Evolutionary conservation across 1,140 invertebrate species (phyloP), one percentile per base, ranked within the genome.

Genomic region (Caenorhabditis brenneri): DNA sequence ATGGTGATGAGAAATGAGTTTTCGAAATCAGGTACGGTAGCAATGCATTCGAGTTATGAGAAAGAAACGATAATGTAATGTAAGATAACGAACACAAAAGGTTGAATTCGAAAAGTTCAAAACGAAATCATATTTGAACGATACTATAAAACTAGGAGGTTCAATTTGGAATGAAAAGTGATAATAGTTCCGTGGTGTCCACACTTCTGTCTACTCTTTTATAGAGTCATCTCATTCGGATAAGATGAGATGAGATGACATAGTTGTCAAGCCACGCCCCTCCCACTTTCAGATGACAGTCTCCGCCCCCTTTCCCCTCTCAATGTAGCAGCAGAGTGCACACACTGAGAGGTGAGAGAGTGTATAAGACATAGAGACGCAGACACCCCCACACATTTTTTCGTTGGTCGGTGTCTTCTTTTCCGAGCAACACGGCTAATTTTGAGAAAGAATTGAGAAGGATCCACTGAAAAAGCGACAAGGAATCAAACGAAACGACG

Each of bases 191-290:
- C 22, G 10, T n/a, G n/a, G 9, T 55, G 22, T 33, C 29, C 33
- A 65, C 58, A 33, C 36, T 19, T 36, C 31, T 22, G 0, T 16
- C 31, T n/a, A n/a, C n/a, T 19, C 29, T 65, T 65, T 65, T 65
- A 65, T 65, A 65, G 33, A 33, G 58, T 6, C 19, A 24, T 51
- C 19, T 51, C 48, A 16, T 19, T 27, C 9, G 53, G 53, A 55
- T 55, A 55, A 42, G 33, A 74, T 42, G 36, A 42, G 65, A 74
- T 74, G 65, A 74, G 65, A 74, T 74, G 65, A 74, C 65, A 74
- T 31, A 74, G 65, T 74, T 74, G 65, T 74, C 65, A 74, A 42
- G 65, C 65, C 65, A 74, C 65, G 65, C 65, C 65, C 36, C 65
- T 46, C n/a, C n/a, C n/a, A n/a, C 65, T 74, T 74, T 74, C 65